Conservation (phyloP, 2,888 invertebrate genomes). For the Ptychoptera albimana region DNA sequence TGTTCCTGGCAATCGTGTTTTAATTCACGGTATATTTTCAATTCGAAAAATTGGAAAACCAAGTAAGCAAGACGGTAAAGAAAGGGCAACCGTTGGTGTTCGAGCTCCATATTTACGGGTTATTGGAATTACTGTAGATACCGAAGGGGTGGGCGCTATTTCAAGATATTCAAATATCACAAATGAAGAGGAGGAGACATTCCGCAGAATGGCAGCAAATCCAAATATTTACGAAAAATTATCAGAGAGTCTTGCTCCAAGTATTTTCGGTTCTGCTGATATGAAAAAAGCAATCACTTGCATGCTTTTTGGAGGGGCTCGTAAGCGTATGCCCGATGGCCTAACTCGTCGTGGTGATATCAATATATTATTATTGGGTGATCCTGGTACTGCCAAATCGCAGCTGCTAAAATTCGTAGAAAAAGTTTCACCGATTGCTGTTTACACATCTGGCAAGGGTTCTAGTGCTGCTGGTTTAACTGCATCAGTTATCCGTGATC, state of each 20-base stretch:
- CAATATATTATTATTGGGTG: constrained; percentile 85
- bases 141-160: constrained; percentile 54
- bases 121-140: constrained; percentile 78
- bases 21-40: constrained; percentile 88
- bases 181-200: constrained; percentile 47
- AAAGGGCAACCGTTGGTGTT: constrained; percentile 76
- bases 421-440: constrained; percentile 81
- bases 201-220: constrained; percentile 60
- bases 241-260: constrained; percentile 85
- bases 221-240: constrained; percentile 80
- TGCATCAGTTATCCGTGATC: constrained; percentile 91
- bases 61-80: constrained; percentile 46
- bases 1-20: constrained; percentile 90
- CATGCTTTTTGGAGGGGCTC: constrained; percentile 81
- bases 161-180: constrained; percentile 37
- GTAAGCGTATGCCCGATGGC: constrained; percentile 87
- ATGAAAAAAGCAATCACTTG: constrained; percentile 96
- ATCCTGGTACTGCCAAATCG: constrained; percentile 99
- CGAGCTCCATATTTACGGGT: constrained; percentile 89
- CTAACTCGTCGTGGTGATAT: constrained; percentile 92
- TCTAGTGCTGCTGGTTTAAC: constrained; percentile 98
- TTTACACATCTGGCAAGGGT: constrained; percentile 99
- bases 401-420: constrained; percentile 96
- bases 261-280: constrained; percentile 85
- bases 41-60: constrained; percentile 68